A percentile compares a stretch with the other conserved stretches of the same genome.
These are phyloP conservation scores for Amphiura filiformis DNA, from an alignment of 35 echinoderm and acorn worm genomes.

Conservation along the genomic window DNA sequence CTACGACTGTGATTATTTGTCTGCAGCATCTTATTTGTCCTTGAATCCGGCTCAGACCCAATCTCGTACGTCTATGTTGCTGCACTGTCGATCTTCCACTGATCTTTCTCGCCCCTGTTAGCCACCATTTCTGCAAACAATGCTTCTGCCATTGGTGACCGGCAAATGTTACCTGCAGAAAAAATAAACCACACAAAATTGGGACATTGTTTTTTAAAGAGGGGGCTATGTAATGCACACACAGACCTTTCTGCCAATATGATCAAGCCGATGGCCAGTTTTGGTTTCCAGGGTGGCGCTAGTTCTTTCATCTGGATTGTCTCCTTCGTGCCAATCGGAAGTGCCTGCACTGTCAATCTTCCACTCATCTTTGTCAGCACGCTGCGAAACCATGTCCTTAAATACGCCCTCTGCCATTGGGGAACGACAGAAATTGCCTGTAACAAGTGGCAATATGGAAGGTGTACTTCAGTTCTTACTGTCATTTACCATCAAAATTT, in stretches of 20 bases:
- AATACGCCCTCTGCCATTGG: conserved; percentile 78
- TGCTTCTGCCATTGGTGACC: conserved; percentile 57
- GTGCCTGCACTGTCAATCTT: conserved; percentile 72
- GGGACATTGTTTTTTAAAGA: neutral
- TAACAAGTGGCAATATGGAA: too few species aligned
- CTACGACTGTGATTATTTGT: conserved; percentile 5
- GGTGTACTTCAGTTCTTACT: too few species aligned
- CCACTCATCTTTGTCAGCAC: conserved; percentile 35
- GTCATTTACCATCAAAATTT: too few species aligned
- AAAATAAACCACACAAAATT: neutral
- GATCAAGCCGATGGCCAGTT: neutral
- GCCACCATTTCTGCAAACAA: conserved; percentile 39
- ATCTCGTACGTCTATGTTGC: conserved; percentile 86
- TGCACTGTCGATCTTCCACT: conserved; percentile 81
- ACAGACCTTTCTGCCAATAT: conserved; percentile 54
- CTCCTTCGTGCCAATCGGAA: conserved; percentile 27
- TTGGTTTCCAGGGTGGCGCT: conserved; percentile 3
- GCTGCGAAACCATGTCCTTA: conserved; percentile 52
- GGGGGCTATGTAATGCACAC: neutral
- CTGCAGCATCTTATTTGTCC: conserved; percentile 57
- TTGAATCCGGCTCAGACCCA: conserved; percentile 54
- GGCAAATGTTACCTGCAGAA: conserved; percentile 74
- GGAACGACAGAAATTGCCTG: conserved; percentile 81
- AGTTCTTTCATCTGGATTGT: conserved; percentile 21
- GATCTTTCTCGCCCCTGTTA: conserved; percentile 2